Evolutionary conservation across 2,113 vertebrate species (phyloP).

Genomic region (Proterorhinus semilunaris): DNA sequence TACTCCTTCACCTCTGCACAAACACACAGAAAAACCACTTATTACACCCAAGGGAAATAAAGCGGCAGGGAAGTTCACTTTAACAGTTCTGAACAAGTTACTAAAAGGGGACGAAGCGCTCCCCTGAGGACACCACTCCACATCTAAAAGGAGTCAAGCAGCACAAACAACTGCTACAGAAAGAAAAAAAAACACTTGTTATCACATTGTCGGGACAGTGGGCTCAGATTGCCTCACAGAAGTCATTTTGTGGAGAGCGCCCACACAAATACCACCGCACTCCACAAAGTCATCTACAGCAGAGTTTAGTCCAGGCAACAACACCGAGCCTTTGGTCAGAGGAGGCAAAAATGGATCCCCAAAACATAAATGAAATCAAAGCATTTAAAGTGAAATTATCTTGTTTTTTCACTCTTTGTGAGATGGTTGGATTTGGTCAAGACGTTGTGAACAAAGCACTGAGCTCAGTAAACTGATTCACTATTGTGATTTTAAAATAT

Average conservation of each 20-base stretch:
- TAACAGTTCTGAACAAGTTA: slow-evolving; percentile 17
- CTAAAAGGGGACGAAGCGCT: slow-evolving; percentile 24
- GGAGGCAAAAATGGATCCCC: background rate
- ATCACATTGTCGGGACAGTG: slow-evolving; percentile 28
- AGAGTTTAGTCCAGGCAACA: slow-evolving; percentile 23
- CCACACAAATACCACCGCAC: slow-evolving; percentile 26
- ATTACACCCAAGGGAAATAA: background rate
- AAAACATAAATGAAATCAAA: too few species aligned
- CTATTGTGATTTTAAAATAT: too few species aligned
- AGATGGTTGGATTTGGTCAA: too few species aligned
- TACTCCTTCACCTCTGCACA: slow-evolving; percentile 93
- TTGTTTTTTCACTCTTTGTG: too few species aligned
- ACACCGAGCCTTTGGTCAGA: slow-evolving; percentile 29
- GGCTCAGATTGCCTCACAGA: slow-evolving; percentile 41
- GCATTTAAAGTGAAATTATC: too few species aligned
- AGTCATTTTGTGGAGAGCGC: slow-evolving; percentile 34
- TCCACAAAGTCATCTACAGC: slow-evolving; percentile 29
- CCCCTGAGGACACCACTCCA: slow-evolving; percentile 38
- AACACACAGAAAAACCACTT: slow-evolving; percentile 26
- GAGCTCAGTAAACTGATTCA: too few species aligned
- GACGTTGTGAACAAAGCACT: too few species aligned
- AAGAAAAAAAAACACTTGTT: slow-evolving; percentile 47
- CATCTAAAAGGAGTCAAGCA: slow-evolving; percentile 37
- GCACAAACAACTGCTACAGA: slow-evolving; percentile 40
- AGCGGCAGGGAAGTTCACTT: slow-evolving; percentile 2